A percentile compares a stretch with the other conserved stretches of the same genome.
Conservation (phyloP, 1,140 invertebrate genomes). For the Drosophila ohnishii region DNA sequence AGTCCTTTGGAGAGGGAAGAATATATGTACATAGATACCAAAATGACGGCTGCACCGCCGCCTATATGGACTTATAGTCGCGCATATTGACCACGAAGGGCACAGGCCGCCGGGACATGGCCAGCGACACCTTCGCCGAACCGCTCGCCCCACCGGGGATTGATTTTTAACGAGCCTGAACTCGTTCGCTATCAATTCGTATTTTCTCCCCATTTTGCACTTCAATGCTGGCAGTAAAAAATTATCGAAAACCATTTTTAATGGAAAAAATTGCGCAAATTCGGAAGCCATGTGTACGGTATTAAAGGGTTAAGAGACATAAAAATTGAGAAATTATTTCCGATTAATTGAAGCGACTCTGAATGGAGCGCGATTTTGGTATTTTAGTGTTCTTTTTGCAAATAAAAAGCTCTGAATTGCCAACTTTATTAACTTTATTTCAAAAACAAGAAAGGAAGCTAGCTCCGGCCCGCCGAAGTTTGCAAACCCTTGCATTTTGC, state of each 20-base stretch:
- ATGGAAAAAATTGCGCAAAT: constrained; percentile 60
- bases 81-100: constrained; percentile 70
- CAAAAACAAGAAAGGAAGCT: too few species aligned
- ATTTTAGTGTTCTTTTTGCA: neutral
- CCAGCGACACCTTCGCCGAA: constrained; percentile 63
- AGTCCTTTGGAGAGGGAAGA: constrained; percentile 22
- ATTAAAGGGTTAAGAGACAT: constrained; percentile 68
- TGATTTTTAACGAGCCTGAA: constrained; percentile 79
- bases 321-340: constrained; percentile 54
- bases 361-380: neutral
- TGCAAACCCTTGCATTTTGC: too few species aligned
- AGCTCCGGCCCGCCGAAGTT: too few species aligned
- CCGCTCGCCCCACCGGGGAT: constrained; percentile 63
- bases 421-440: too few species aligned
- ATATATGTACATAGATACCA: constrained; percentile 34
- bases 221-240: constrained; percentile 49
- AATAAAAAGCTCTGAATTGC: neutral
- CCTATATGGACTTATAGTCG: constrained; percentile 57
- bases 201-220: constrained; percentile 24
- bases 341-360: constrained; percentile 11
- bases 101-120: constrained; percentile 26
- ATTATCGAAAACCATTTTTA: constrained; percentile 78
- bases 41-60: constrained; percentile 23
- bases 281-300: constrained; percentile 50
- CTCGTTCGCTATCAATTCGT: constrained; percentile 45